Conservation (phyloP, 1,140 invertebrate genomes). For the Zaprionus tsacasi region DNA sequence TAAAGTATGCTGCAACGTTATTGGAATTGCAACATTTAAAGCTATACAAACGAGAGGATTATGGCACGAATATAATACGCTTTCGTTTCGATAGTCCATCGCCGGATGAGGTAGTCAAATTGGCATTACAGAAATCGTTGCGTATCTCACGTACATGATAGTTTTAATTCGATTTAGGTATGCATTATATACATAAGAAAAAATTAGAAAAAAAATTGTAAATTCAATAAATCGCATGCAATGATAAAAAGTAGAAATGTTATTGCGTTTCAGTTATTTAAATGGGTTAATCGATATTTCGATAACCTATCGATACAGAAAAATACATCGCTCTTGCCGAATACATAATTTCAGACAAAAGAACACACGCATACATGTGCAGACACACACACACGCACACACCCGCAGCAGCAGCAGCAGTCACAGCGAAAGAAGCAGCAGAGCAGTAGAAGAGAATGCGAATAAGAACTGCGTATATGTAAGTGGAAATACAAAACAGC, state of each 20-base stretch:
- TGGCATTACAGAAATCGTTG: conserved; percentile 58
- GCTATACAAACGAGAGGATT: conserved; percentile 45
- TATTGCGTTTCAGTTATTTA: conserved; percentile 1
- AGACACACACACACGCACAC: conserved; percentile 23
- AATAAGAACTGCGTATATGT: conserved; percentile 63
- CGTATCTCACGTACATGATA: conserved; percentile 53
- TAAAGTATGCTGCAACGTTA: conserved; percentile 43
- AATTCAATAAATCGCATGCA: not conserved
- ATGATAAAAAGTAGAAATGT: not conserved
- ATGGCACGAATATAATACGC: conserved; percentile 58
- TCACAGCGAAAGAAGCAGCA: conserved; percentile 39
- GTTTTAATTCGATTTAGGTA: conserved; percentile 9
- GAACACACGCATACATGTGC: conserved; percentile 32
- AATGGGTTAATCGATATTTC: conserved; percentile 18
- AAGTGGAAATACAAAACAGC: conserved; percentile 55
- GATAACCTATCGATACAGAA: conserved; percentile 20
- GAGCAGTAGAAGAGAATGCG: conserved; percentile 42
- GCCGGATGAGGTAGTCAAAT: conserved; percentile 72
- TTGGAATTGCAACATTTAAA: conserved; percentile 50
- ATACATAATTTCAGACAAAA: conserved; percentile 57
- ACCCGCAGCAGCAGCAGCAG: conserved; percentile 15
- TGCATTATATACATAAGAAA: conserved; percentile 15
- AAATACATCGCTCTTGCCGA: conserved; percentile 42
- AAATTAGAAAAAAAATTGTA: conserved; percentile 29
- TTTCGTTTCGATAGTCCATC: conserved; percentile 75